Percentiles rank a stretch among this genome's conserved stretches.
phyloP scores from a whole-genome alignment of 2,888 invertebrate species.

The Volucella inflata region DNA sequence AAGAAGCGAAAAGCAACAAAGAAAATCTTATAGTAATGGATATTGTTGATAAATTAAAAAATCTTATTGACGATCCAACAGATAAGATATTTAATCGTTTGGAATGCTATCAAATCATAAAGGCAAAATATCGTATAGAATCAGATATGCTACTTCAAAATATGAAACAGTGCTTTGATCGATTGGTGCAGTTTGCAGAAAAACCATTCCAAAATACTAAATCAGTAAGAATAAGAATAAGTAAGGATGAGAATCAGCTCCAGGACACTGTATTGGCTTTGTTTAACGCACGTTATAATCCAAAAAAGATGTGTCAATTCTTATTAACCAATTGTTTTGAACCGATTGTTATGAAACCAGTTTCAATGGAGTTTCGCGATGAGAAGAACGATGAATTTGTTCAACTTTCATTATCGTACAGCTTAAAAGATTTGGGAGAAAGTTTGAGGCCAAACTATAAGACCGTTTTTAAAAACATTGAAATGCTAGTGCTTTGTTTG shows the following conservation, averaged over 20 bases:
- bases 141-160: slow-evolving; percentile 81
- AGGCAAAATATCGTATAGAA: slow-evolving; percentile 82
- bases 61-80: slow-evolving; percentile 78
- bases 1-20: slow-evolving; percentile 81
- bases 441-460: slow-evolving; percentile 82
- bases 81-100: slow-evolving; percentile 80
- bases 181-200: slow-evolving; percentile 81
- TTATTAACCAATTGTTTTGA: slow-evolving; percentile 82
- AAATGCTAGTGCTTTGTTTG: slow-evolving; percentile 79
- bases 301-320: slow-evolving; percentile 81
- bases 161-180: slow-evolving; percentile 82
- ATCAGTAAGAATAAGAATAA: slow-evolving; percentile 80
- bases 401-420: slow-evolving; percentile 81
- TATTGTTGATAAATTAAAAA: slow-evolving; percentile 80
- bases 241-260: slow-evolving; percentile 80
- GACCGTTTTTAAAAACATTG: slow-evolving; percentile 80
- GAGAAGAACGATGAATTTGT: slow-evolving; percentile 77
- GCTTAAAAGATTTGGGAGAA: slow-evolving; percentile 78
- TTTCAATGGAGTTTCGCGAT: slow-evolving; percentile 80
- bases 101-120: slow-evolving; percentile 82
- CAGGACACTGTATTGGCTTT: slow-evolving; percentile 81
- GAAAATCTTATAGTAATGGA: slow-evolving; percentile 81
- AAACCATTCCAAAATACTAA: slow-evolving; percentile 82
- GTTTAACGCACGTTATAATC: slow-evolving; percentile 82
- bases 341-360: slow-evolving; percentile 82